These are phyloP conservation scores for Tetheella fluctuosa DNA, from an alignment of 2,888 invertebrate species.

Conservation along the genomic window DNA sequence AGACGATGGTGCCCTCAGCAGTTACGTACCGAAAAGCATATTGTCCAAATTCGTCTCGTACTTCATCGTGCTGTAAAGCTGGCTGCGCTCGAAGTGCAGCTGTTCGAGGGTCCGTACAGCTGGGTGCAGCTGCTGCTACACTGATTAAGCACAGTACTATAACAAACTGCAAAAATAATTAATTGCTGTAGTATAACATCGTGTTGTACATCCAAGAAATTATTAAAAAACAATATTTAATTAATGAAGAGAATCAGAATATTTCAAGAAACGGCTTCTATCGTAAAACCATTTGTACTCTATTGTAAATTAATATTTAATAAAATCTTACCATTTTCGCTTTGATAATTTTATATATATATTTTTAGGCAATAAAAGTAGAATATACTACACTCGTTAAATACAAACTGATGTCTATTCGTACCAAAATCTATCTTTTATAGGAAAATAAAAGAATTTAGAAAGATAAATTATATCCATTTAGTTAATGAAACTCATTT, in stretches of 20 bases:
- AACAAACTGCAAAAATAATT: slow-evolving; percentile 49
- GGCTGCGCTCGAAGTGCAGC: slow-evolving; percentile 42
- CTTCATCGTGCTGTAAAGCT: slow-evolving; percentile 52
- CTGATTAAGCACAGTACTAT: slow-evolving; percentile 41
- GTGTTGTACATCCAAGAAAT: no score
- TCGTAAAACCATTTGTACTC: no score
- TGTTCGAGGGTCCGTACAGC: slow-evolving; percentile 31
- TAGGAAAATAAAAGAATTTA: not conserved
- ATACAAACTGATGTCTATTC: not conserved
- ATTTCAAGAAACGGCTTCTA: no score
- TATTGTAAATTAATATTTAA: no score
- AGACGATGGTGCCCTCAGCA: slow-evolving; percentile 59
- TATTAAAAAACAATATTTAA: not conserved
- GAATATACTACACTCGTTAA: not conserved
- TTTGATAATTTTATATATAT: not conserved
- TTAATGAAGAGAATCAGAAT: no score
- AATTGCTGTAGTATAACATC: slow-evolving; percentile 37
- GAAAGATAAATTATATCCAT: not conserved
- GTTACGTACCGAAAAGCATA: slow-evolving; percentile 60
- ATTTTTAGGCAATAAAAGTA: not conserved
- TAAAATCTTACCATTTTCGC: slow-evolving; percentile 7
- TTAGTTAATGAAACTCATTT: not conserved
- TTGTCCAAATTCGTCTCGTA: slow-evolving; percentile 58
- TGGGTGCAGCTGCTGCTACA: slow-evolving; percentile 29
- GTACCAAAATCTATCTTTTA: not conserved